Conservation (phyloP, 2,113 vertebrate genomes). For the Pelvicachromis taeniatus region DNA sequence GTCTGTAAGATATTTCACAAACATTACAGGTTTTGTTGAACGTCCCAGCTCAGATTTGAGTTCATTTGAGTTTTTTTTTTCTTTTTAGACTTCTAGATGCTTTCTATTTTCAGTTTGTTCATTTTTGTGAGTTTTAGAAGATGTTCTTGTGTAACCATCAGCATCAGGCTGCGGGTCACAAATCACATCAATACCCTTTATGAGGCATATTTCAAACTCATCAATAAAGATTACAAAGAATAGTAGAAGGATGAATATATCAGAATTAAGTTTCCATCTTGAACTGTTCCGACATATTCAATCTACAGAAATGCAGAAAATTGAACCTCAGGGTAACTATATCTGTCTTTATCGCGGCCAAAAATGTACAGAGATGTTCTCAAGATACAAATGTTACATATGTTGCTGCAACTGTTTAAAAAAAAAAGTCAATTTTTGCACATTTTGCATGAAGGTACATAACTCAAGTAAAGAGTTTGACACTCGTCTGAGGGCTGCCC, state of each 20-base stretch:
- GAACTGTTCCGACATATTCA: neutral
- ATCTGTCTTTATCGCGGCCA: neutral
- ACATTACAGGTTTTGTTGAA: neutral
- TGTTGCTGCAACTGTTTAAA: neutral
- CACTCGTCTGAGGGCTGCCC: neutral
- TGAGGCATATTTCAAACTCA: neutral
- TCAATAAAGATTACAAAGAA: neutral
- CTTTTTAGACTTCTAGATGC: neutral
- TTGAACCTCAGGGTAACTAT: neutral
- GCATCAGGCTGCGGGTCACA: neutral
- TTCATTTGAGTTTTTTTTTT: neutral
- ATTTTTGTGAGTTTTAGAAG: neutral
- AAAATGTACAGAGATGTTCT: neutral
- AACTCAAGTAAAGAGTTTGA: neutral
- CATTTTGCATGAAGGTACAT: neutral
- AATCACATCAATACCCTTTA: neutral
- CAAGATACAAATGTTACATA: neutral
- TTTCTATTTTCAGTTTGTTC: neutral
- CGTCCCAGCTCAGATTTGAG: neutral
- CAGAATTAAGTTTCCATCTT: neutral
- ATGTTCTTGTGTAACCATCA: neutral
- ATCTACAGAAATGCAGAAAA: neutral
- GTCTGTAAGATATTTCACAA: slow-evolving; percentile 1
- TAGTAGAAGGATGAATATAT: neutral
- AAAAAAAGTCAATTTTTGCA: neutral